These are phyloP conservation scores for Tamandua tetradactyla DNA, from an alignment of 2,797 vertebrate genomes.

Conservation along the genomic window DNA sequence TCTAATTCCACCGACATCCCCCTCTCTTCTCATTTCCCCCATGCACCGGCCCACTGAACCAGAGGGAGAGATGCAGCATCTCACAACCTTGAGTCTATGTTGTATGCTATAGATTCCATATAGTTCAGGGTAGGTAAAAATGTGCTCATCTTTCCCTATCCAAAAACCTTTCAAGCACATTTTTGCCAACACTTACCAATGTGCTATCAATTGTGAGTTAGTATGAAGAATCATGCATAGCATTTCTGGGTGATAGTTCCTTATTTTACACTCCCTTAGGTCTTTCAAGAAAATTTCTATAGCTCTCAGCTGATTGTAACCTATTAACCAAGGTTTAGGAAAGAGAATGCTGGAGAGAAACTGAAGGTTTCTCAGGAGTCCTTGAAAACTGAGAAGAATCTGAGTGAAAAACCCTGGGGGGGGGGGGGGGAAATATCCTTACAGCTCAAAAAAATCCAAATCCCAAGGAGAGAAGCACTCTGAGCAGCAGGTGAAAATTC, in stretches of 20 bases:
- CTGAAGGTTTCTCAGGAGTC: conserved; percentile 62
- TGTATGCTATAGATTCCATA: neutral
- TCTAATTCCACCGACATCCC: neutral
- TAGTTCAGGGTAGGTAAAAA: conserved; percentile 27
- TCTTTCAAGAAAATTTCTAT: conserved; percentile 7
- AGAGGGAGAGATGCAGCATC: neutral
- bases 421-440: conserved; percentile 72
- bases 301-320: neutral
- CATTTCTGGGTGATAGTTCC: conserved; percentile 55
- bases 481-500: conserved; percentile 56
- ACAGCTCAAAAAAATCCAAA: conserved; percentile 67
- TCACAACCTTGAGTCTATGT: neutral
- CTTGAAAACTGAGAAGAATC: conserved; percentile 64
- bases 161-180: conserved; percentile 54
- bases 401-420: conserved; percentile 66
- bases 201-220: conserved; percentile 27
- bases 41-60: neutral
- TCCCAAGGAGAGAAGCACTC: conserved; percentile 67
- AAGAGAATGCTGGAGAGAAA: neutral
- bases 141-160: conserved; percentile 59
- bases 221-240: conserved; percentile 41
- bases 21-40: neutral
- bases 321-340: neutral
- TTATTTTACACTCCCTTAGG: neutral
- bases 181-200: conserved; percentile 54